These are phyloP conservation scores for Myotis yumanensis DNA, from an alignment of 2,113 vertebrate genomes.

Conservation along the genomic window DNA sequence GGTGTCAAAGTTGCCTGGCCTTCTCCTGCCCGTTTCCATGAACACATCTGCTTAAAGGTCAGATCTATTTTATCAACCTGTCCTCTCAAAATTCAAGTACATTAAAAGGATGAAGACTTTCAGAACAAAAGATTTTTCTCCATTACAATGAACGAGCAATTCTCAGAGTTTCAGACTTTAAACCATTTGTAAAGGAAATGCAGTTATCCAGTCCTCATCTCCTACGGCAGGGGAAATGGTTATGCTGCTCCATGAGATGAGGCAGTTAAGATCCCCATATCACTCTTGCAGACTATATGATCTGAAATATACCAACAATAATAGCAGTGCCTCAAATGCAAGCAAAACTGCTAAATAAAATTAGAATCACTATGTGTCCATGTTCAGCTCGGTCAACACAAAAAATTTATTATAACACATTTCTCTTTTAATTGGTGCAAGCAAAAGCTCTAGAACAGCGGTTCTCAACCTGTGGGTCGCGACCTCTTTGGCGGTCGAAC, in stretches of 20 bases:
- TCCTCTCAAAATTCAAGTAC: slow-evolving; percentile 32
- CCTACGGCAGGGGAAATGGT: neutral
- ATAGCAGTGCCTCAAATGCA: neutral
- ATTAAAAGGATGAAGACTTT: neutral
- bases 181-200: slow-evolving; percentile 1
- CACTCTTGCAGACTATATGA: neutral
- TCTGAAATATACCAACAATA: neutral
- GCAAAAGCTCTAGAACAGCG: neutral
- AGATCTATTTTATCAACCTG: slow-evolving; percentile 19
- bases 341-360: neutral
- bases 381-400: neutral
- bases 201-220: neutral
- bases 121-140: slow-evolving; percentile 12
- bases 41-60: slow-evolving; percentile 10
- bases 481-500: no score
- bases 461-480: no score
- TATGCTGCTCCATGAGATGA: neutral
- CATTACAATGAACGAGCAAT: slow-evolving; percentile 1
- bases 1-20: neutral
- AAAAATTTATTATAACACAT: neutral
- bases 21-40: slow-evolving; percentile 9
- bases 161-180: neutral
- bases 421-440: neutral
- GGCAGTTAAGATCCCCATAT: neutral
- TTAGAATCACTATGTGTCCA: neutral